A percentile compares a stretch with the other conserved stretches of the same genome.
These are phyloP conservation scores for Stichopus horrens DNA, from an alignment of 53 echinoderm and acorn worm species.

Conservation along the genomic window DNA sequence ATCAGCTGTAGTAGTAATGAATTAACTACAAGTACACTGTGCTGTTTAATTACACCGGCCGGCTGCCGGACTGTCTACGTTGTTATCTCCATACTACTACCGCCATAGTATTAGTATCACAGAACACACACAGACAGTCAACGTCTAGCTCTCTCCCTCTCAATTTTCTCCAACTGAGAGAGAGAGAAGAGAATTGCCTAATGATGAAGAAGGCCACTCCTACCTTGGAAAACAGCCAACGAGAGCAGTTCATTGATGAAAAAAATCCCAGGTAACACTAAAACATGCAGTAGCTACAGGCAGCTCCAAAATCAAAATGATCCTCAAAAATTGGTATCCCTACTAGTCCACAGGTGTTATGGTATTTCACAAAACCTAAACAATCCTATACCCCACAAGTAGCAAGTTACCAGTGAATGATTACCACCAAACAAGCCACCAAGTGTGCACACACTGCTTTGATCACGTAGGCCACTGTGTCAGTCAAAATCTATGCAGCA, in stretches of 20 bases:
- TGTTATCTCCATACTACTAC: background rate
- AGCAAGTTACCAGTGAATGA: conserved; percentile 30
- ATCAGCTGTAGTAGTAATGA: conserved; percentile 38
- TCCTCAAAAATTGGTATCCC: background rate
- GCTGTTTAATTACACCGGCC: conserved; percentile 28
- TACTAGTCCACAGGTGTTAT: conserved; percentile 36
- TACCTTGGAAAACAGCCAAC: conserved; percentile 49
- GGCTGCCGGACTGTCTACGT: background rate
- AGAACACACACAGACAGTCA: conserved; percentile 11
- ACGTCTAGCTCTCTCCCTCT: background rate
- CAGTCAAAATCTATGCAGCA: conserved; percentile 27
- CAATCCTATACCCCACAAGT: conserved; percentile 33
- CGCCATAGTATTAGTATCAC: conserved; percentile 25
- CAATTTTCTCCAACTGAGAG: background rate
- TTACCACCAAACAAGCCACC: conserved; percentile 24
- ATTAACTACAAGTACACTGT: background rate
- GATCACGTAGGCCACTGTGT: conserved; percentile 44
- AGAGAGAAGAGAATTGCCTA: conserved; percentile 7
- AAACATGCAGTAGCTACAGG: conserved; percentile 8
- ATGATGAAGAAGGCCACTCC: conserved; percentile 37
- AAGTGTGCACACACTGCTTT: conserved; percentile 9
- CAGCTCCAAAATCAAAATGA: background rate
- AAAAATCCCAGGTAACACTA: conserved; percentile 40
- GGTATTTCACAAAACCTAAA: conserved; percentile 45
- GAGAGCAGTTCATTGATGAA: conserved; percentile 41